Evolutionary conservation across 2,113 vertebrate species (phyloP).

Genomic region (Amphiprion percula): DNA sequence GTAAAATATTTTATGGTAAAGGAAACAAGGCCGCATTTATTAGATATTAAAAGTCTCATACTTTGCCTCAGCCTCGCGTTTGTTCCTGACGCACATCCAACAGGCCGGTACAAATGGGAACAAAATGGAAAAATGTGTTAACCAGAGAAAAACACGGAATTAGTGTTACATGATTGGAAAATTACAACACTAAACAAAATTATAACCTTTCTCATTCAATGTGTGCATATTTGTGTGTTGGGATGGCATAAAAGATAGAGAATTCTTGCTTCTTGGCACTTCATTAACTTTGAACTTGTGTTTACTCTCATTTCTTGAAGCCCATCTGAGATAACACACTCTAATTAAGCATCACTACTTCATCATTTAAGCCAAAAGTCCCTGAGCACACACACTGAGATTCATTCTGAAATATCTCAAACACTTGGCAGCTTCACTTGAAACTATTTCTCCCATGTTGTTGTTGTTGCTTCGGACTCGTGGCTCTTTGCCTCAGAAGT

Average conservation of each 20-base stretch:
- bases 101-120: constrained; percentile 1
- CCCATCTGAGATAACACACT: constrained; percentile 48
- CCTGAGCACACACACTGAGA: constrained; percentile 31
- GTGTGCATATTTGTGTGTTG: constrained; percentile 14
- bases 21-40: constrained; percentile 35
- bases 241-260: not conserved
- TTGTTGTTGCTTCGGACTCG: not conserved
- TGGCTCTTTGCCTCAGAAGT: constrained; percentile 9
- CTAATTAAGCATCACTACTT: constrained; percentile 58
- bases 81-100: constrained; percentile 14
- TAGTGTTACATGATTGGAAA: not conserved
- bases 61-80: constrained; percentile 1
- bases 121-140: constrained; percentile 6
- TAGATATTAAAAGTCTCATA: constrained; percentile 10
- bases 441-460: constrained; percentile 24
- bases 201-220: not conserved
- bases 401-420: constrained; percentile 27
- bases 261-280: constrained; percentile 31
- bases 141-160: not conserved
- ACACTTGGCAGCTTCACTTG: constrained; percentile 21
- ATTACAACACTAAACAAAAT: not conserved
- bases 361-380: constrained; percentile 51
- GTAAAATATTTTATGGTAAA: constrained; percentile 12
- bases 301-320: constrained; percentile 51
- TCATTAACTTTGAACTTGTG: constrained; percentile 53